phyloP scores from a whole-genome alignment of 2,888 invertebrate species.

The Disparrhopalites patrizii region DNA sequence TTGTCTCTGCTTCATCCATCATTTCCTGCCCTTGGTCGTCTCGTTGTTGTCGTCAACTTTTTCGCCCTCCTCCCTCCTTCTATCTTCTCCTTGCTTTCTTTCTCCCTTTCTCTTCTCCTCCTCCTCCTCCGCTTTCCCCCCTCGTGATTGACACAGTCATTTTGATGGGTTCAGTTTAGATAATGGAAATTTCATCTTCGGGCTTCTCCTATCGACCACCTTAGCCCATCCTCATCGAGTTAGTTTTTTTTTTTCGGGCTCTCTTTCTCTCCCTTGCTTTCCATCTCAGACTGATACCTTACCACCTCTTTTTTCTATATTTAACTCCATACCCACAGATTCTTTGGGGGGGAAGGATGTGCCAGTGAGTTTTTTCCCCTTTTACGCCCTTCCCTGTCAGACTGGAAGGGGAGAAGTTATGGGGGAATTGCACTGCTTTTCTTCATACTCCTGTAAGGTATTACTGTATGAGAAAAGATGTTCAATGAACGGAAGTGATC shows the following conservation, averaged over 20 bases:
- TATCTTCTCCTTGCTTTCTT: constrained; percentile 19
- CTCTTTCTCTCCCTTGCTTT: background rate
- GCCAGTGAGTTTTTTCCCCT: background rate
- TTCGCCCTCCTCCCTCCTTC: constrained; percentile 14
- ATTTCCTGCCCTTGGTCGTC: constrained; percentile 11
- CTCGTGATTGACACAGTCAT: constrained; percentile 33
- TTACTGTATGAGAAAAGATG: constrained; percentile 2
- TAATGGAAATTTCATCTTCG: constrained; percentile 31
- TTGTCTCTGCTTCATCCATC: constrained; percentile 26
- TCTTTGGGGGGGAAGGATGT: background rate
- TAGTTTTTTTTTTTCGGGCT: background rate
- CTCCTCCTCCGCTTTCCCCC: constrained; percentile 17
- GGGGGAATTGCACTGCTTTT: no score
- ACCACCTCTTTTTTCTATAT: background rate
- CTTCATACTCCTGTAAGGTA: background rate
- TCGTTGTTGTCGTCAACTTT: background rate
- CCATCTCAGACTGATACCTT: no score
- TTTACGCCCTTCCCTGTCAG: background rate
- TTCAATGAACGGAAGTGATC: constrained; percentile 24
- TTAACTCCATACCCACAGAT: background rate
- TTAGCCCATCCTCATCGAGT: constrained; percentile 7
- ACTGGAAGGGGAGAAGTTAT: background rate
- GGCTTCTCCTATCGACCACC: constrained; percentile 18
- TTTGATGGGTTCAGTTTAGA: constrained; percentile 31
- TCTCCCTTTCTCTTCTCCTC: constrained; percentile 23